Base-by-base conservation (phyloP, 2,797 vertebrate genomes). In the Anomalospiza imberbis region DNA sequence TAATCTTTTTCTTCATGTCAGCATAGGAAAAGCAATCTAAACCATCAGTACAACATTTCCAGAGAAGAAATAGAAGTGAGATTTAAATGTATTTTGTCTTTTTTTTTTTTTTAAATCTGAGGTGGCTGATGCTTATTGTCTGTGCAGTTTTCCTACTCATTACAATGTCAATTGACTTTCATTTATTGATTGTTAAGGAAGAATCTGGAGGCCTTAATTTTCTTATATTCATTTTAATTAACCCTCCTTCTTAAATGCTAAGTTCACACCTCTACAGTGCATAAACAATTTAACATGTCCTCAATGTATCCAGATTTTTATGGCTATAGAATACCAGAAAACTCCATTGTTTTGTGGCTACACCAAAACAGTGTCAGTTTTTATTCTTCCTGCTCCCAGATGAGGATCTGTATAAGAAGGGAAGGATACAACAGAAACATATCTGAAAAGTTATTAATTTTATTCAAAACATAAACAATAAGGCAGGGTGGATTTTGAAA, bases 391-490 rank as follows among this genome's bases (percentile, higher is more conserved):
- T 68, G 12, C 13, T 88, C 28, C 74, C 17, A 13, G 44, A 24
- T 44, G 38, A 65, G 19, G 4, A 6, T 0, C 16, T 26, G 13
- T 47, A 6, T 24, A 9, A 32, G 28, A 38, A 82, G 12, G 3
- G 12, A 32, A 53, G 13, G 7, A 53, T 67, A 58, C 2, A 73
- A 84, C 12, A 73, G 71, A 93, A 93, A 66, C 9, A 63, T 42
- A 54, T 21, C 45, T 54, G 42, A 70, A 61, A 91, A 54, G 12
- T 42, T 82, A 45, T 42, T 90, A 2, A 34, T 85, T 91, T 86
- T 91, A 48, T 68, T 83, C 68, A 65, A 62, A 92, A 83, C 25
- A 61, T 34, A 89, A 94, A 90, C 47, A 94, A 88, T 40, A 82
- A 75, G 10, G 25, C 17, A 14, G 28, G 17, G 14, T 21, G 4